Percentiles rank a stretch among this genome's conserved stretches.
Conservation (phyloP, 2,888 invertebrate genomes). For the Sphinx pinastri region DNA sequence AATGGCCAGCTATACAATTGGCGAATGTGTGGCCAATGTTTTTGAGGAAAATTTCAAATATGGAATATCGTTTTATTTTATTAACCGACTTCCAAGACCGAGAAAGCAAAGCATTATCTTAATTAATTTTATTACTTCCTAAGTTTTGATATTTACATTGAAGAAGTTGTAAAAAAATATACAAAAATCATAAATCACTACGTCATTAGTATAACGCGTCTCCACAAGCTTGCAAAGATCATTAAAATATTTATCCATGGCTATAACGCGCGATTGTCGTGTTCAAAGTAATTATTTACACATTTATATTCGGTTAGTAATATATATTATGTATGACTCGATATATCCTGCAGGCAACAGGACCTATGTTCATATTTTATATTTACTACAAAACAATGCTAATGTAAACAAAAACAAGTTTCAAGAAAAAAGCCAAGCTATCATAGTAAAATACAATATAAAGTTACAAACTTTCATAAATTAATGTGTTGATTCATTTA, state of each 20-base stretch:
- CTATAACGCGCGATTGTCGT: neutral
- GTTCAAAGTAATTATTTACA: conserved; percentile 3
- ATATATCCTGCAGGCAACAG: too few relatives aligned
- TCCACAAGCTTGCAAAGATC: neutral
- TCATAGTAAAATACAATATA: too few relatives aligned
- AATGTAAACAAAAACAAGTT: too few relatives aligned
- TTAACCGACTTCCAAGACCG: too few relatives aligned
- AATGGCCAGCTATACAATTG: neutral
- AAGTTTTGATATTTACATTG: neutral
- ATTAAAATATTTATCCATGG: neutral
- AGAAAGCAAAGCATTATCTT: neutral
- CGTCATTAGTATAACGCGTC: neutral
- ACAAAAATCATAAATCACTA: neutral
- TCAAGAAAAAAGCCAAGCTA: too few relatives aligned
- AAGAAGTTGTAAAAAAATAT: too few relatives aligned
- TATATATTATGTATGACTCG: too few relatives aligned
- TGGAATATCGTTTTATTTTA: neutral
- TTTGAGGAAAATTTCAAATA: neutral
- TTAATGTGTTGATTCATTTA: too few relatives aligned
- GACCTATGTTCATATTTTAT: too few relatives aligned
- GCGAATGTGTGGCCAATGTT: neutral
- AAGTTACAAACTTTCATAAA: too few relatives aligned
- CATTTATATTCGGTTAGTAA: neutral
- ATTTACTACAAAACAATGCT: too few relatives aligned
- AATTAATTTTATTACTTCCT: neutral